Evolutionary conservation across 1,140 invertebrate species (phyloP).

Genomic region (Vollenhovia emeryi): DNA sequence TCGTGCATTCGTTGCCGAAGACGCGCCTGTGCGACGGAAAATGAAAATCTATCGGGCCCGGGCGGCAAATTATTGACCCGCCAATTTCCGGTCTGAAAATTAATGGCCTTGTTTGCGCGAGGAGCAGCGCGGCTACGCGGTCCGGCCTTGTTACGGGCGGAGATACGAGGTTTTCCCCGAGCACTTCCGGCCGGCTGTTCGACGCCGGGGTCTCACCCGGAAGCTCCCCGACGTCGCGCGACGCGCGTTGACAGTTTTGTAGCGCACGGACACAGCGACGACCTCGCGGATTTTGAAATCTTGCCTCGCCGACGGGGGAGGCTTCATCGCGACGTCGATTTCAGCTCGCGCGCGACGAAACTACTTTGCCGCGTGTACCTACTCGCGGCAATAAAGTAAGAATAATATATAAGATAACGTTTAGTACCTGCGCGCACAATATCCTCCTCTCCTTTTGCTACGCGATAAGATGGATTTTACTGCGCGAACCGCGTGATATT

Average conservation of each 20-base stretch:
- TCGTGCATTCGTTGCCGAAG: background rate
- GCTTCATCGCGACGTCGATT: background rate
- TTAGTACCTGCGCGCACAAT: background rate
- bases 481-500: conserved; percentile 2
- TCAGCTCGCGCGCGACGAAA: background rate
- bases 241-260: background rate
- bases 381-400: background rate
- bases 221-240: background rate
- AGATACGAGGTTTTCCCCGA: background rate
- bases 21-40: conserved; percentile 1
- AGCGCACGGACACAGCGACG: background rate
- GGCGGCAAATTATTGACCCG: conserved; percentile 24
- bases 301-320: background rate
- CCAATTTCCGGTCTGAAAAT: conserved; percentile 53
- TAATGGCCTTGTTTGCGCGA: conserved; percentile 51
- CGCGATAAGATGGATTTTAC: conserved; percentile 25
- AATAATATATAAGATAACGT: background rate
- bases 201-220: too few relatives aligned
- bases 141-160: background rate
- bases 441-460: background rate
- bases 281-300: background rate
- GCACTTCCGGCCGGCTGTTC: conserved; percentile 5
- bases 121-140: too few relatives aligned
- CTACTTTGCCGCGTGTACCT: background rate
- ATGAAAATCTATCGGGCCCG: conserved; percentile 27